Conservation (phyloP, 2,113 vertebrate species). For the Dissostichus mawsoni region DNA sequence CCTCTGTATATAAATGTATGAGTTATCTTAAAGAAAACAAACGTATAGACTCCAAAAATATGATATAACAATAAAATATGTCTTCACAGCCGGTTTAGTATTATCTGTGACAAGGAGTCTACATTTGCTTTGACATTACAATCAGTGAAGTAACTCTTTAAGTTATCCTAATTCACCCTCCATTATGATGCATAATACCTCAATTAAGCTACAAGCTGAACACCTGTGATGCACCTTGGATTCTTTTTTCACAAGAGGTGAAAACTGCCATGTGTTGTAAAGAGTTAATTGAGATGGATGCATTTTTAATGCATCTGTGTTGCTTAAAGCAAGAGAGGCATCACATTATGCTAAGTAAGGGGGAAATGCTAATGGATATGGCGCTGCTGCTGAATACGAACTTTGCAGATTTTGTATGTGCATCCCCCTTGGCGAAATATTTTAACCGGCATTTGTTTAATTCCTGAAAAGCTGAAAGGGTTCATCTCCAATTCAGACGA, state of each 20-base stretch:
- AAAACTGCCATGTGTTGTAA: constrained; percentile 30
- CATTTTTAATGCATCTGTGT: constrained; percentile 79
- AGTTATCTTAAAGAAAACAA: too few species aligned
- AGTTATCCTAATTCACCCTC: neutral
- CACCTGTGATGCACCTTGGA: neutral
- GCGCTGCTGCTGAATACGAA: constrained; percentile 45
- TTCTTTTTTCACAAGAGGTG: constrained; percentile 21
- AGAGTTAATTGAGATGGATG: constrained; percentile 76
- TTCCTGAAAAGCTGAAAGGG: constrained; percentile 32
- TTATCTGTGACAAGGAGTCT: neutral
- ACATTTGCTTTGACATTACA: constrained; percentile 11
- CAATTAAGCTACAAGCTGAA: neutral
- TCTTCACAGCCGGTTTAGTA: neutral
- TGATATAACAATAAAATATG: neutral
- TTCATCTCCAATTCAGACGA: constrained; percentile 1
- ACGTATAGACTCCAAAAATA: too few species aligned
- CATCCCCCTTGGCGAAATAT: constrained; percentile 44
- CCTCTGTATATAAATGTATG: too few species aligned
- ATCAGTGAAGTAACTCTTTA: constrained; percentile 3
- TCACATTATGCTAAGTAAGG: constrained; percentile 78
- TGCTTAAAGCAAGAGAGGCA: constrained; percentile 67
- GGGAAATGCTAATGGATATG: constrained; percentile 71
- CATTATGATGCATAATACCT: constrained; percentile 2
- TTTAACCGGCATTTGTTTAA: constrained; percentile 40
- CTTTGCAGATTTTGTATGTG: constrained; percentile 58